phyloP scores from a whole-genome alignment of 2,888 invertebrate species.

The Globia sparganii region DNA sequence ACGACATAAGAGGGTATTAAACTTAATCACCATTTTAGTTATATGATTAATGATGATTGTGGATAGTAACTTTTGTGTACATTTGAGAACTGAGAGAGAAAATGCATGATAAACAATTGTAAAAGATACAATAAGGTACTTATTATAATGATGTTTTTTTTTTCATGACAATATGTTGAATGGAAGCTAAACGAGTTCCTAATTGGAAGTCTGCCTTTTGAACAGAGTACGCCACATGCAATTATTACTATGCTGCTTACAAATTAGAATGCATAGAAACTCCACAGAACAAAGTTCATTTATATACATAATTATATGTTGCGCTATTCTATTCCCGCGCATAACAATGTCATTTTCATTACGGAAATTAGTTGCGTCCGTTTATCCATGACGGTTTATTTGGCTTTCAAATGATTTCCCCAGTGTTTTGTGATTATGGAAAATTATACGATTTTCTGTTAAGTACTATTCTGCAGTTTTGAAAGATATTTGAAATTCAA shows the following conservation, averaged over 20 bases:
- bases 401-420: slow-evolving; percentile 45
- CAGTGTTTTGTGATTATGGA: slow-evolving; percentile 35
- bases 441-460: slow-evolving; percentile 18
- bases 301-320: slow-evolving; percentile 56
- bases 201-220: slow-evolving; percentile 37
- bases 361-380: slow-evolving; percentile 59
- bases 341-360: slow-evolving; percentile 64
- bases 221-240: slow-evolving; percentile 28
- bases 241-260: slow-evolving; percentile 36
- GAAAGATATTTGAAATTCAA: background rate
- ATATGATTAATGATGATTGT: slow-evolving; percentile 3
- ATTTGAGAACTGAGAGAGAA: background rate
- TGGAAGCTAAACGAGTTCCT: slow-evolving; percentile 19
- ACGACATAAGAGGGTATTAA: slow-evolving; percentile 24
- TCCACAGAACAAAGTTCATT: slow-evolving; percentile 62
- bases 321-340: slow-evolving; percentile 47
- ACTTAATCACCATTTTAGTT: slow-evolving; percentile 18
- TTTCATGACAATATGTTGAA: slow-evolving; percentile 24
- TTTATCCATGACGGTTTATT: slow-evolving; percentile 48
- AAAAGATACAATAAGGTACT: slow-evolving; percentile 3
- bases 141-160: slow-evolving; percentile 26
- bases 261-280: slow-evolving; percentile 44
- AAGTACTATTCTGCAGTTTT: slow-evolving; percentile 1
- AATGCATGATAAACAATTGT: background rate
- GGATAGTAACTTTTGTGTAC: background rate